phyloP scores from a whole-genome alignment of 2,888 invertebrate genomes.

The Drosophila kambysellisi region DNA sequence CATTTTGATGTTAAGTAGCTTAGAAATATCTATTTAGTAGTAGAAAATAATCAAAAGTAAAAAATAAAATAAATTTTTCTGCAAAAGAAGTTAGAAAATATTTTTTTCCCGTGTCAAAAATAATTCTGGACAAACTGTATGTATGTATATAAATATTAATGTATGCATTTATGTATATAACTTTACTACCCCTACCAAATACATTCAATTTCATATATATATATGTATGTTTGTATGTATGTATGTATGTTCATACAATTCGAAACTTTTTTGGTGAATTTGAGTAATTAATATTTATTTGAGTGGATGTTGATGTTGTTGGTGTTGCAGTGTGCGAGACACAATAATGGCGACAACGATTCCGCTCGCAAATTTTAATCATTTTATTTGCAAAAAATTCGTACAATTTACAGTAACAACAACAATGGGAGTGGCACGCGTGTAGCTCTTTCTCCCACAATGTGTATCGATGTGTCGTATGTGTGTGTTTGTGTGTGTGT shows the following conservation, averaged over 20 bases:
- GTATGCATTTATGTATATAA: neutral
- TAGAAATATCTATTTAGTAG: too few relatives aligned
- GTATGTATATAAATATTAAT: neutral
- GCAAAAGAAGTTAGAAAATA: too few relatives aligned
- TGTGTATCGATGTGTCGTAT: neutral
- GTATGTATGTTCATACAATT: neutral
- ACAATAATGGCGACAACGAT: conserved; percentile 24
- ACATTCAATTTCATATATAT: neutral
- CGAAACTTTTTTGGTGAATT: neutral
- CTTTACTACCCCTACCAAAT: neutral
- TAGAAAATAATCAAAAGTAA: too few relatives aligned
- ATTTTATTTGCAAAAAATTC: conserved; percentile 35
- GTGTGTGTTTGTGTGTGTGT: conserved; percentile 4
- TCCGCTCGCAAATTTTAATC: conserved; percentile 27
- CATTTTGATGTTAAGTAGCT: too few relatives aligned
- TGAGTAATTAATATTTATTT: conserved; percentile 7
- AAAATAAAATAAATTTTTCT: too few relatives aligned
- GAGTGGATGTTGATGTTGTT: neutral
- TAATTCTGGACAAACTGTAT: too few relatives aligned
- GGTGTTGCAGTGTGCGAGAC: neutral
- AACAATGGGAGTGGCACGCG: conserved; percentile 22
- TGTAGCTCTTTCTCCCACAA: conserved; percentile 7
- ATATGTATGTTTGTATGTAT: neutral
- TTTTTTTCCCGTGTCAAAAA: too few relatives aligned
- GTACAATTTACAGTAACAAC: conserved; percentile 28